These are phyloP conservation scores for Hemitrygon akajei DNA, from an alignment of 2,797 vertebrate genomes.

Conservation along the genomic window DNA sequence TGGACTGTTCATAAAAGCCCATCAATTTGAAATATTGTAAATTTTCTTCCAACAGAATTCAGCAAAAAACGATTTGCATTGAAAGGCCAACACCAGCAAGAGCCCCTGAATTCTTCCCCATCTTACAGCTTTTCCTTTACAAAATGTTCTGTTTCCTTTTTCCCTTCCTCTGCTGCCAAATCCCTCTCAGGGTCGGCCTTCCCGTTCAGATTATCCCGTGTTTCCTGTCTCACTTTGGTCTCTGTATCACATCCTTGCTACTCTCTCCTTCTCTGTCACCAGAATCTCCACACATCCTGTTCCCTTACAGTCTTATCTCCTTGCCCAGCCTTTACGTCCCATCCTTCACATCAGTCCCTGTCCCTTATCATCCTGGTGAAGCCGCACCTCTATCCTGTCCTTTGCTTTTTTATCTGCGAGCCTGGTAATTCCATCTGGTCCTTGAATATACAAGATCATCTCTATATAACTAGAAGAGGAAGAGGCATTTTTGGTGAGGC, in stretches of 20 bases:
- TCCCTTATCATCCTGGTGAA: not conserved
- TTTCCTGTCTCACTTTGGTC: not conserved
- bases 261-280: not conserved
- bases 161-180: not conserved
- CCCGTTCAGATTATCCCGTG: not conserved
- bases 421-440: not conserved
- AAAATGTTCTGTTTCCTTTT: not conserved
- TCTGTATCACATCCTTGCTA: not conserved
- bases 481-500: not conserved
- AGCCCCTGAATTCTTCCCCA: not conserved
- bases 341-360: not conserved
- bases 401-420: not conserved
- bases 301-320: not conserved
- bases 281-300: not conserved
- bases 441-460: not conserved
- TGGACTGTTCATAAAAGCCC: too few species aligned
- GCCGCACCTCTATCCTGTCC: too few species aligned
- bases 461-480: not conserved
- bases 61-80: too few species aligned
- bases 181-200: not conserved
- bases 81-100: too few species aligned
- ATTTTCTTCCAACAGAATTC: not conserved
- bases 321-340: not conserved
- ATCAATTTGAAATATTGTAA: not conserved
- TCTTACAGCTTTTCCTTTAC: not conserved